Evolutionary conservation across 53 echinoderm and acorn worm species (phyloP).

Genomic region (Stichopus horrens): DNA sequence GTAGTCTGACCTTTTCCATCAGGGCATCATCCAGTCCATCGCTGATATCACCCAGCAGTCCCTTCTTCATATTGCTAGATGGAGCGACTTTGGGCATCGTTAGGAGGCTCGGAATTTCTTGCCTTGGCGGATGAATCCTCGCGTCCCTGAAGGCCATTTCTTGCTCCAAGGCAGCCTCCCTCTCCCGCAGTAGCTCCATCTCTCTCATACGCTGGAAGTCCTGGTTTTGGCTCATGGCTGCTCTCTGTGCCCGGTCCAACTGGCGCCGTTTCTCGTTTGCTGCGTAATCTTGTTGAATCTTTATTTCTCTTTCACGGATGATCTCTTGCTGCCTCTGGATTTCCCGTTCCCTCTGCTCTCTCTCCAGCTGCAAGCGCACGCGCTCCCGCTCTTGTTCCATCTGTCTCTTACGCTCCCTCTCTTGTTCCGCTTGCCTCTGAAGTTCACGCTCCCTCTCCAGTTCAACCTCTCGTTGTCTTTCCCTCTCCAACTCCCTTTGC

Average conservation of each 20-base stretch:
- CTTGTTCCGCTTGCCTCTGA: neutral
- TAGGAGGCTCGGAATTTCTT: slow-evolving; percentile 28
- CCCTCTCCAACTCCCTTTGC: neutral
- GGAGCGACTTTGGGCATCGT: slow-evolving; percentile 11
- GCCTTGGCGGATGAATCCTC: neutral
- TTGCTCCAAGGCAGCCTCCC: slow-evolving; percentile 26
- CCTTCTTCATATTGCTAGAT: slow-evolving; percentile 4
- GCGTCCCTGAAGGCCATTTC: slow-evolving; percentile 8
- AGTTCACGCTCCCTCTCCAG: slow-evolving; percentile 1
- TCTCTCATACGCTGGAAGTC: slow-evolving; percentile 13
- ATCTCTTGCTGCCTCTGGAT: slow-evolving; percentile 15
- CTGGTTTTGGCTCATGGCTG: neutral
- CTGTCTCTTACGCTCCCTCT: slow-evolving; percentile 2
- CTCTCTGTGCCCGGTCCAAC: slow-evolving; percentile 8
- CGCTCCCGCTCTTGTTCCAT: neutral
- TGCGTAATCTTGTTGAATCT: slow-evolving; percentile 9
- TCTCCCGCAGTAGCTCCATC: slow-evolving; percentile 20
- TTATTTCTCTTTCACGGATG: neutral
- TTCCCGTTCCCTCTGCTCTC: slow-evolving; percentile 4
- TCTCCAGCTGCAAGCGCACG: neutral
- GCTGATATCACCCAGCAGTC: slow-evolving; percentile 38
- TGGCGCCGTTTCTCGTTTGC: neutral
- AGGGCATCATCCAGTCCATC: slow-evolving; percentile 48
- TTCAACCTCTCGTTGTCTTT: neutral
- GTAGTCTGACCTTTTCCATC: slow-evolving; percentile 74